Evolutionary conservation across 2,797 vertebrate genomes (phyloP), one percentile per base, ranked within the genome.

Genomic region (Miichthys miiuy): DNA sequence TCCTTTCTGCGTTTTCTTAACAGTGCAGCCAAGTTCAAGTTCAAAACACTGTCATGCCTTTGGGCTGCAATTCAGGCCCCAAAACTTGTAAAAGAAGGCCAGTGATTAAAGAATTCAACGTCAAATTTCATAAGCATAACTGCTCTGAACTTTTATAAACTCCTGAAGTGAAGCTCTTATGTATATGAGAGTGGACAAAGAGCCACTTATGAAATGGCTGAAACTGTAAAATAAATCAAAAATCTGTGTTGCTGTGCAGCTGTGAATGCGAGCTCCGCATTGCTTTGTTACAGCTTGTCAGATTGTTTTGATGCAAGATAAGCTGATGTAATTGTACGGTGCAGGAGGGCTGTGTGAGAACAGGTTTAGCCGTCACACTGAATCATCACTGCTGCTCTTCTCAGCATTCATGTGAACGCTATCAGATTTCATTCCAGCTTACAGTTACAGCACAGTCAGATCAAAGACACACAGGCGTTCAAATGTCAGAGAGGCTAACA

Each of bases 61-160:
- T 6, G 42, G 77, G 70, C 74, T 44, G 60, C 70, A 3, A 50
- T 63, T 81, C 66, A 69, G 73, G 42, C 76, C 87, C 72, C 79
- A 56, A 30, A 57, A 66, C 77, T 79, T 58, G 2, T 87, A 84
- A 88, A 91, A 84, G 57, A 61, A 65, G 48, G 48, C 66, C 75
- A 21, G 55, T 70, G 87, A 88, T 89, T 84, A 90, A 87, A 87
- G 68, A 71, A 76, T 57, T 56, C 71, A 72, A 85, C 47, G 44
- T 82, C 65, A 42, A 52, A 23, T 67, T 80, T 68, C 63, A 63
- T 21, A 56, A 34, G 58, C 66, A 44, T 72, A 80, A 79, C 70
- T 63, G 42, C 70, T 76, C 52, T 57, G 12, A 6, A 20, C 23
- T 79, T 75, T 38, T 58, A 50, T 52, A 55, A 72, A 68, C 50